Conservation (phyloP, 2,797 vertebrate species). For the Megaceryle alcyon region DNA sequence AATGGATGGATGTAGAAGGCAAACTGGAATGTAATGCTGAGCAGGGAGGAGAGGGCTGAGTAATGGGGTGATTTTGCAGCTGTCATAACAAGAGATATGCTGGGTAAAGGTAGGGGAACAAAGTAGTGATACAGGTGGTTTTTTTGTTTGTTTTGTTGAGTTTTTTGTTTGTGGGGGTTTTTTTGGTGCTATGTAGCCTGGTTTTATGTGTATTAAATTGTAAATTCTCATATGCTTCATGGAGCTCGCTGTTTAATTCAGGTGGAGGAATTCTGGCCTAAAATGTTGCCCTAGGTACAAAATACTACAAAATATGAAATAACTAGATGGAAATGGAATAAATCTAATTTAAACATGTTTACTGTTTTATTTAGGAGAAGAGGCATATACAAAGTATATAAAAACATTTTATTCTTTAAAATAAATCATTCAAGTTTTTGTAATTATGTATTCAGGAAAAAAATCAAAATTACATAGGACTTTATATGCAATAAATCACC, state of each 20-base stretch:
- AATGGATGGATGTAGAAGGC: background rate
- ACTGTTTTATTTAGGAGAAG: background rate
- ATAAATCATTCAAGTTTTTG: background rate
- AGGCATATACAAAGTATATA: background rate
- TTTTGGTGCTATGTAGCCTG: background rate
- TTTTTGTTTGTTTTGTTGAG: background rate
- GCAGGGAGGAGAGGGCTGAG: constrained; percentile 5
- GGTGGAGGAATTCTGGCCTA: background rate
- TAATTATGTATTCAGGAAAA: background rate
- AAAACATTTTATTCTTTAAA: background rate
- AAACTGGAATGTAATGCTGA: background rate
- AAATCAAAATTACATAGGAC: background rate
- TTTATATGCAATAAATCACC: background rate
- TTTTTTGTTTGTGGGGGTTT: background rate
- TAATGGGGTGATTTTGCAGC: constrained; percentile 36
- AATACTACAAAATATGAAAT: background rate
- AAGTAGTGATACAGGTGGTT: background rate
- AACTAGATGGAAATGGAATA: background rate
- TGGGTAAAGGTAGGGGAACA: background rate
- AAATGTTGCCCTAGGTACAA: background rate
- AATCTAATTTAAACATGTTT: background rate
- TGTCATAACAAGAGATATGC: constrained; percentile 38
- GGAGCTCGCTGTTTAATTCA: background rate
- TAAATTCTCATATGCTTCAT: background rate
- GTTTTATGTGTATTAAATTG: background rate